A percentile compares a stretch with the other conserved stretches of the same genome.
phyloP scores from a whole-genome alignment of 2,888 invertebrate genomes.

The Drepana falcataria region DNA sequence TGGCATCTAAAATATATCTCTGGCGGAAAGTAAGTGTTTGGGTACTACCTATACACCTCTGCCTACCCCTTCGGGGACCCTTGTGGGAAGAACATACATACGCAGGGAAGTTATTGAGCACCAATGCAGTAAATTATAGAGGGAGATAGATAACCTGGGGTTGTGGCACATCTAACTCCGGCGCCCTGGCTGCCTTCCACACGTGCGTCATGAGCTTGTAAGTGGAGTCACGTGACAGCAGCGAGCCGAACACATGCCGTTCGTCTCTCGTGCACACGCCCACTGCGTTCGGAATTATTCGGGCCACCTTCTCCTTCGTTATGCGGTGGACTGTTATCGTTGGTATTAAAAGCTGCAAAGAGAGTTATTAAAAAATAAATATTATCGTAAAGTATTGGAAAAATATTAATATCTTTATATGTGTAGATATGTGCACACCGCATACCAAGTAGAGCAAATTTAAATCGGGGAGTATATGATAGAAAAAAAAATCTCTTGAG shows the following conservation, averaged over 20 bases:
- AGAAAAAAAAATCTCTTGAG: too few relatives aligned
- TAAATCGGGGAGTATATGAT: too few relatives aligned
- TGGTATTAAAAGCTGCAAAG: constrained; percentile 89
- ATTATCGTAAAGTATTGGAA: neutral
- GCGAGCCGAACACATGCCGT: constrained; percentile 93
- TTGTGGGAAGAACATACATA: too few relatives aligned
- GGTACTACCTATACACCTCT: too few relatives aligned
- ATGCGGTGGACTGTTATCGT: constrained; percentile 90
- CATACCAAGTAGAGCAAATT: too few relatives aligned
- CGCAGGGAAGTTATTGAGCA: too few relatives aligned
- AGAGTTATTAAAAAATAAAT: neutral
- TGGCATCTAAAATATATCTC: too few relatives aligned
- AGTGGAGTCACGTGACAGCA: constrained; percentile 92
- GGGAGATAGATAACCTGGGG: constrained; percentile 40
- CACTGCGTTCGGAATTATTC: constrained; percentile 96
- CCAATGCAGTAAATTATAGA: neutral
- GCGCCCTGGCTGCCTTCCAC: constrained; percentile 83
- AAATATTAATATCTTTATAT: neutral
- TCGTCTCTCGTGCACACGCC: constrained; percentile 91
- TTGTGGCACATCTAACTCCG: constrained; percentile 57
- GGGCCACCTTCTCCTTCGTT: constrained; percentile 95
- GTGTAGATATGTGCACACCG: too few relatives aligned
- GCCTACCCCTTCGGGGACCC: too few relatives aligned
- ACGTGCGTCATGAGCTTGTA: constrained; percentile 92
- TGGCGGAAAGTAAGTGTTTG: too few relatives aligned